Base-by-base conservation (phyloP, 1,140 invertebrate species). In the Micrasema longulum region DNA sequence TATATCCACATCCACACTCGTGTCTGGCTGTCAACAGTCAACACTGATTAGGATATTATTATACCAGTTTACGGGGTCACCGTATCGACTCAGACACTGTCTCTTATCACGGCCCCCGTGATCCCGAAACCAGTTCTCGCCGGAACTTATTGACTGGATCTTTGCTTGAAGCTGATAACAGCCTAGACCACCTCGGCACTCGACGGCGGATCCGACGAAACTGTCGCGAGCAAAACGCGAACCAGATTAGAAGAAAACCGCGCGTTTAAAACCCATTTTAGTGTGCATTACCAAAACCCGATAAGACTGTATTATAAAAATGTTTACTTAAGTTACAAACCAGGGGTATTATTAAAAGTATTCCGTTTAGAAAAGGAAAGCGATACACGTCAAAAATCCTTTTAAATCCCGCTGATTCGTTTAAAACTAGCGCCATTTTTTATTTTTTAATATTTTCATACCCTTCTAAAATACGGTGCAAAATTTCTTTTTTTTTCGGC, bases 21-120 rank as follows among this genome's bases (percentile, higher is more conserved):
- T 26, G 60, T 63, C 60, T 47, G 60, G 41, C 60, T 64, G 60
- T 47, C 26, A 23, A 64, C 60, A 64, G 26, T 3, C 10, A 16
- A 35, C 26, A 31, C 14, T 47, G 47, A 66, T 36, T 57, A 57
- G 12, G 35, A 35, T 57, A 57, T 57, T 57, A 69, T 52, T 63
- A 72, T 75, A 75, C 74, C 67, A 66, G 74, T 75, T 75, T 60
- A 62, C 60, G 73, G 73, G 74, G 73, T 72, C 73, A 66, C 45
- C 45, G 16, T 75, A 75, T 75, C 73, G 38, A 14, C 48, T 31
- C 48, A 45, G 38, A 50, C 48, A 10, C 7, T 20, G 14, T 14
- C 23, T 14, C 23, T 69, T 71, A 71, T 75, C 69, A 53, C 22
- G n/a, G 74, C 57, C 74, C 65, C 64, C 63, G 53, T 76, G 74